These are phyloP conservation scores for Myodes glareolus DNA, from an alignment of 2,113 vertebrate genomes.

Conservation along the genomic window DNA sequence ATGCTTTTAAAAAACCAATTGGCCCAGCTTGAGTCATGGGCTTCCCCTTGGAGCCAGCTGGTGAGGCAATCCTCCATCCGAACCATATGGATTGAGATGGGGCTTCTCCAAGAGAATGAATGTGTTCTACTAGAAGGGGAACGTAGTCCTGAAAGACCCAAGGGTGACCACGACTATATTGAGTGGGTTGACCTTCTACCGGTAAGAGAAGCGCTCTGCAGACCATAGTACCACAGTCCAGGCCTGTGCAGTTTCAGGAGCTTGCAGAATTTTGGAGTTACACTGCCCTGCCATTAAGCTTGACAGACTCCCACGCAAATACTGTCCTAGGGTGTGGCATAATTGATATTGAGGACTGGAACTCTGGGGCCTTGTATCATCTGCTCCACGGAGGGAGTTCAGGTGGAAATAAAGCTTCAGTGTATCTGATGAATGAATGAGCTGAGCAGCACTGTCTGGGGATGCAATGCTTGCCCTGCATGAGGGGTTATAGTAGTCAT, in stretches of 20 bases:
- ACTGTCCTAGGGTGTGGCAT: background rate
- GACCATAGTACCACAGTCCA: background rate
- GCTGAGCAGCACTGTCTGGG: background rate
- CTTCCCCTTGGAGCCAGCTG: background rate
- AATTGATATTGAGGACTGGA: background rate
- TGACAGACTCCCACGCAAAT: background rate
- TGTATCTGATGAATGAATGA: background rate
- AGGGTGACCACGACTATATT: background rate
- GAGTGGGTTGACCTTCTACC: background rate
- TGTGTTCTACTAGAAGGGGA: background rate
- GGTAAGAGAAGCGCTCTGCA: background rate
- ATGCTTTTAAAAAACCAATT: background rate
- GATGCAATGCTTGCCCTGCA: background rate
- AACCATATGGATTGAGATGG: background rate
- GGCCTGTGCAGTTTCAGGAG: background rate
- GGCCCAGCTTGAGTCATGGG: background rate
- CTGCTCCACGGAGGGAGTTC: background rate
- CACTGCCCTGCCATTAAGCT: background rate
- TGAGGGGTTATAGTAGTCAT: background rate
- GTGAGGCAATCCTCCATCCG: background rate
- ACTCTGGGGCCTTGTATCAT: background rate
- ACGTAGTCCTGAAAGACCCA: background rate
- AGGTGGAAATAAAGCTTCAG: background rate
- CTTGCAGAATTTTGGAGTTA: background rate
- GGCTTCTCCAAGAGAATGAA: background rate